Conservation (phyloP, 2,113 vertebrate species). For the Psilopsiagon aymara region DNA sequence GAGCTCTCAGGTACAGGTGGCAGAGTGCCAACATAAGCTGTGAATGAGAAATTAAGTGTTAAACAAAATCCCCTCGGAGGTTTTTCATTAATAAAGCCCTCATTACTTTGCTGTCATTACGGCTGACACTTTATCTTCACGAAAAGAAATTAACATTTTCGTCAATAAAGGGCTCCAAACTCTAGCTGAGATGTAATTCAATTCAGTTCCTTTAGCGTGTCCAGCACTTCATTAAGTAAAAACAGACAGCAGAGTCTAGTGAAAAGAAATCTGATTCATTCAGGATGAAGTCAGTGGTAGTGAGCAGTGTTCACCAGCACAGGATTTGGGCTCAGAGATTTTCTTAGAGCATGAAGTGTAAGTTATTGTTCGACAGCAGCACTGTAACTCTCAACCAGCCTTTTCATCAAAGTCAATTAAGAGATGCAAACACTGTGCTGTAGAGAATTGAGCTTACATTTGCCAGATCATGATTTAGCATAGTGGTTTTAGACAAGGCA, state of each 20-base stretch:
- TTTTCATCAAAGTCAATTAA: constrained; percentile 46
- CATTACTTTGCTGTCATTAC: constrained; percentile 45
- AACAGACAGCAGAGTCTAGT: neutral
- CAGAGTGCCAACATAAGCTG: constrained; percentile 27
- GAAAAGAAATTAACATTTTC: constrained; percentile 55
- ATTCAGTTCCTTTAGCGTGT: constrained; percentile 31
- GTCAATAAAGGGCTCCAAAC: constrained; percentile 53
- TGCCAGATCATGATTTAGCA: neutral
- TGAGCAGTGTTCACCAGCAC: neutral
- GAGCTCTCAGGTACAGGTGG: constrained; percentile 49
- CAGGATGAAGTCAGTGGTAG: constrained; percentile 36
- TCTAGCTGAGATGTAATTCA: constrained; percentile 56
- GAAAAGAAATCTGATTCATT: constrained; percentile 44
- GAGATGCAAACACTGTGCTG: neutral
- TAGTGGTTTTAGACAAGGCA: neutral
- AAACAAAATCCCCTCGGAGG: constrained; percentile 4
- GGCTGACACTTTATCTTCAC: constrained; percentile 43
- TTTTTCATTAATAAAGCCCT: constrained; percentile 35
- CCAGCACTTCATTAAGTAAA: constrained; percentile 65
- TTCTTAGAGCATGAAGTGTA: neutral
- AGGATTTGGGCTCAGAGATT: neutral
- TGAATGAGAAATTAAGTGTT: constrained; percentile 56
- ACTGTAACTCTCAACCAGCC: neutral
- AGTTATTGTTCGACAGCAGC: neutral
- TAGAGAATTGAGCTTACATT: neutral